Evolutionary conservation across 2,113 vertebrate genomes (phyloP), one percentile per base, ranked within the genome.

Genomic region (Seriola aureovittata): DNA sequence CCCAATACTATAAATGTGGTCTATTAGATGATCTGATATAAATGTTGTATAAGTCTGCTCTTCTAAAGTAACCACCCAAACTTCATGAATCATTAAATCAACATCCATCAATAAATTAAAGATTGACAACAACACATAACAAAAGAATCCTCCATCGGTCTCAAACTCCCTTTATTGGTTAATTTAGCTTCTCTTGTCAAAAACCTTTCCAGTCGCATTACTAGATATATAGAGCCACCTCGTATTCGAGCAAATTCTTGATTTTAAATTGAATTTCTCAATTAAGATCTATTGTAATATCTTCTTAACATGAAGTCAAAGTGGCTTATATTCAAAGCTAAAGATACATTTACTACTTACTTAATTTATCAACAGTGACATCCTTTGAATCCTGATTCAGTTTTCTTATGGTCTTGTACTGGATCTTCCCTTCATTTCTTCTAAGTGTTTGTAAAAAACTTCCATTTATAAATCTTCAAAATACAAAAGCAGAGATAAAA

Each of bases 311-410:
- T 32, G 0, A 70, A 58, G 4, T 4, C 9, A 58, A 76, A 76
- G 1, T 36, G 21, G 1, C 38, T 21, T 2, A 87, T 7, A 57
- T 40, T 72, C 1, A 69, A 36, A 40, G 29, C 23, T 1, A 40
- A n/a, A 71, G 50, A 2, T 9, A 29, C 59, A 59, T 16, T 3
- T 25, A 14, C 0, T 3, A 4, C 5, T 71, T 71, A 85, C 84
- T 84, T 82, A 91, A 85, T 57, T 29, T 14, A 21, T 74, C 17
- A 36, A 23, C 8, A 55, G 36, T 21, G 21, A 3, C 3, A 23
- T 48, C n/a, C 16, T 83, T 75, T 64, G 12, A 70, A 8, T 80
- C 46, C 72, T 38, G 40, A 25, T 60, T 78, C 0, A 34, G 10
- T 40, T 16, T 75, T 75, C 48, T 73, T 65, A 3, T 8, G 2